Conservation (phyloP, 2,888 invertebrate genomes). For the Cylloceria caligata region DNA sequence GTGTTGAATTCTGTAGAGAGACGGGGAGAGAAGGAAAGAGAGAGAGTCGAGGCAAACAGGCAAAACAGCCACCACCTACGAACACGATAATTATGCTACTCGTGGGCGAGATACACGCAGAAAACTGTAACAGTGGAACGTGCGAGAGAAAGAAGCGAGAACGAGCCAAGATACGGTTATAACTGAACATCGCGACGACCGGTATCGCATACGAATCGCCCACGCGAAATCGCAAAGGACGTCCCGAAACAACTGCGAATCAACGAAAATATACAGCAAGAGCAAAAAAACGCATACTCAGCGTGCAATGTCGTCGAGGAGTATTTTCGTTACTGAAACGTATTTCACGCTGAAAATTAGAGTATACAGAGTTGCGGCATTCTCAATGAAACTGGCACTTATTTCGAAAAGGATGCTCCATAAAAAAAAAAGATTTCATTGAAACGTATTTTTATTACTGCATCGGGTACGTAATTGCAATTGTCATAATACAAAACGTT, state of each 20-base stretch:
- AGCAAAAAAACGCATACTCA: too few relatives aligned
- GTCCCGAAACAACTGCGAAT: neutral
- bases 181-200: conserved; percentile 50
- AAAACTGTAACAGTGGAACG: conserved; percentile 59
- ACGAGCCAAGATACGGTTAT: conserved; percentile 43
- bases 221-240: conserved; percentile 14
- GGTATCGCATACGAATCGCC: conserved; percentile 43
- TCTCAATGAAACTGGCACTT: neutral
- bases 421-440: neutral
- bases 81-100: conserved; percentile 55
- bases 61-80: conserved; percentile 48
- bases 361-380: neutral
- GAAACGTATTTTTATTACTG: neutral
- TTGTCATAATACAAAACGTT: neutral
- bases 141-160: conserved; percentile 11
- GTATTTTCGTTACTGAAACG: neutral
- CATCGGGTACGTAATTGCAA: neutral
- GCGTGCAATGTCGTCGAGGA: neutral
- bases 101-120: conserved; percentile 49
- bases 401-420: neutral
- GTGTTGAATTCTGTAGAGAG: conserved; percentile 22
- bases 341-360: neutral
- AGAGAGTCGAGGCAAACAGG: conserved; percentile 22
- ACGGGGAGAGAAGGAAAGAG: neutral
- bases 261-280: neutral